Evolutionary conservation across 37 sponge, comb jelly and placozoan genomes (phyloP), one percentile per base, ranked within the genome.

Genomic region (Agelas oroides): DNA sequence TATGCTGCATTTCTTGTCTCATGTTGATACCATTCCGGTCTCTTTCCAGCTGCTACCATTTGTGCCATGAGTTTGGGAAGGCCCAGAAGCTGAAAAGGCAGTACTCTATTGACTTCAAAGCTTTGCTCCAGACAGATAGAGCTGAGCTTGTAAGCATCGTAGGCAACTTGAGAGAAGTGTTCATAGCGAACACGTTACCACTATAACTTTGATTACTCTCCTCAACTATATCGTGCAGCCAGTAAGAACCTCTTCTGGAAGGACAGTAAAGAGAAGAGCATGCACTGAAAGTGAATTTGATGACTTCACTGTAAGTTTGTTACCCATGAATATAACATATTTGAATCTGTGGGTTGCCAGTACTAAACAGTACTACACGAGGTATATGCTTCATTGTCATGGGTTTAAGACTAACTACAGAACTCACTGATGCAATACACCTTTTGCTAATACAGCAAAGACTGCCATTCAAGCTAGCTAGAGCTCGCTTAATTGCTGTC

Each of bases 91-190:
- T 84, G 20, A 52, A 20, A 19, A 73, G 33, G 64, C 65, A 75
- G n/a, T 84, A 65, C 34, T 38, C 75, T 53, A 41, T 75, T 16
- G 75, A 84, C 46, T 84, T 84, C 66, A 62, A 65, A 70, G 14
- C 23, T 17, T 34, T 34, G n/a, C 19, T 40, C 33, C 73, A 58
- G 28, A 24, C 6, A 8, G 76, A 58, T 3, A 58, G 76, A 46
- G 46, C 8, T 46, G 46, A 46, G 46, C 3, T 46, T 3, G 46
- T 46, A 46, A 46, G 46, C 46, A 56, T 56, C 58, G 17, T 56
- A 15, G 18, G 15, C 58, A 56, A 18, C 17, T 56, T 56, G 18
- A 19, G 58, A 56, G 18, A 56, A 18, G 15, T 15, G 15, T 15
- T 56, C 17, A 18, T 19, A 19, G 18, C 18, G 18, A 56, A 56